Conservation (phyloP, 2,113 vertebrate species). For the Xerus inauris region DNA sequence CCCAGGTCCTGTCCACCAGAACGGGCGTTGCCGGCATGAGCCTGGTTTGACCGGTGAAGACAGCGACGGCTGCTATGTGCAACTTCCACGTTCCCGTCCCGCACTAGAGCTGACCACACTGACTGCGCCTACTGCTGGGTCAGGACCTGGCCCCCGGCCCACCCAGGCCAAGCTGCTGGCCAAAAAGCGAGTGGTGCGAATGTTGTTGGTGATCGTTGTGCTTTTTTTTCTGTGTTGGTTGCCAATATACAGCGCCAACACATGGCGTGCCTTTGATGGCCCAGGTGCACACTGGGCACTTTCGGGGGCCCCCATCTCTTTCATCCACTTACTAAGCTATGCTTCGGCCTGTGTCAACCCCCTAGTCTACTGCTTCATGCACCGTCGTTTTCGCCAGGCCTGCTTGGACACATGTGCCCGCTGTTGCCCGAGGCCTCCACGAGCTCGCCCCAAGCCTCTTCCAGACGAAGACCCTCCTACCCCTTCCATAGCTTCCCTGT, state of each 20-base stretch:
- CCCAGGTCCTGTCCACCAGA: slow-evolving; percentile 83
- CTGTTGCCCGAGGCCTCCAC: slow-evolving; percentile 84
- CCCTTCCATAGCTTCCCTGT: slow-evolving; percentile 89
- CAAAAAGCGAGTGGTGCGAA: slow-evolving; percentile 96
- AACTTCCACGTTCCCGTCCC: slow-evolving; percentile 85
- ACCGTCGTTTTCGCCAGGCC: slow-evolving; percentile 96
- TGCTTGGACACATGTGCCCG: slow-evolving; percentile 90
- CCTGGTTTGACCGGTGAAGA: slow-evolving; percentile 84
- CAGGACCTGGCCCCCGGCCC: slow-evolving; percentile 87
- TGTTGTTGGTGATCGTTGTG: slow-evolving; percentile 95
- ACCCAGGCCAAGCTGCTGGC: slow-evolving; percentile 93
- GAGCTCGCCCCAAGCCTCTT: slow-evolving; percentile 79
- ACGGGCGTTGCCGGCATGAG: slow-evolving; percentile 68
- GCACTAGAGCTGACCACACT: slow-evolving; percentile 92
- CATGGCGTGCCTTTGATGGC: slow-evolving; percentile 93
- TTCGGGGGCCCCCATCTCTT: slow-evolving; percentile 94
- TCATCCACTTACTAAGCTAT: slow-evolving; percentile 95
- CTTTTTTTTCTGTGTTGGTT: slow-evolving; percentile 97
- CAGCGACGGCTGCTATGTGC: slow-evolving; percentile 94
- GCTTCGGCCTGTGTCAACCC: slow-evolving; percentile 95
- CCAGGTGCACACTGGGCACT: slow-evolving; percentile 88
- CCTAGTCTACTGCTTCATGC: slow-evolving; percentile 99
- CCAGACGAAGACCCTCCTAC: slow-evolving; percentile 87
- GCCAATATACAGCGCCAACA: slow-evolving; percentile 95
- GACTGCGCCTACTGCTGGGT: slow-evolving; percentile 48